Evolutionary conservation across 2,888 invertebrate species (phyloP), one percentile per base, ranked within the genome.

Genomic region (Chironomus tentans): DNA sequence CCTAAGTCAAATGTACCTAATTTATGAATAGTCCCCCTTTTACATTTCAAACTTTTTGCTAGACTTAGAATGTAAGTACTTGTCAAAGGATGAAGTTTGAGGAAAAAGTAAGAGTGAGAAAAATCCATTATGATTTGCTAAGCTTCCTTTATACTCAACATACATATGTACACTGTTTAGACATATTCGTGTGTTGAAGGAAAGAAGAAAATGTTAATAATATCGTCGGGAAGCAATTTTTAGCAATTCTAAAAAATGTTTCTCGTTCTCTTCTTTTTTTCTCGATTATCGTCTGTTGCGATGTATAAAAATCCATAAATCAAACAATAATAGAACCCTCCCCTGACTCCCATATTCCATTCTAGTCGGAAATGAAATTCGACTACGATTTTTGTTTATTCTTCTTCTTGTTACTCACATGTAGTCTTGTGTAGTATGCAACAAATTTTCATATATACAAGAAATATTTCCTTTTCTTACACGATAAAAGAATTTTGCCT

Each of bases 231-330:
- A 56, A 56, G 56, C 56, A 56, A 56, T 56, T 56, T 56, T 56
- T 10, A 56, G 56, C 56, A 56, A 56, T 56, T 56, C 56, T 56
- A 56, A 56, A 56, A 56, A 56, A 15, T 56, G 5, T n/a, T 18
- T 56, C 56, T 56, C 15, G 1, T 56, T 56, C 10, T 6, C 18
- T 18, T 18, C 56, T 15, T 18, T 56, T 18, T 56, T 18, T n/a
- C 56, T 15, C 56, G 56, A 56, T 38, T 18, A 47, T 70, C 70
- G 70, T 70, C 47, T 70, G 70, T 18, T 47, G 28, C 70, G 70
- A 18, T 47, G 12, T 47, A 69, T 12, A 70, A 70, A 70, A 70
- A 70, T 47, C 47, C 70, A 70, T 70, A 70, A 70, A 70, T 70
- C 70, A 70, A 70, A 47, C 70, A 47, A 70, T 21, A 70, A 69